Conservation (phyloP, 1,140 invertebrate species). For the Heliconius hermathena region DNA sequence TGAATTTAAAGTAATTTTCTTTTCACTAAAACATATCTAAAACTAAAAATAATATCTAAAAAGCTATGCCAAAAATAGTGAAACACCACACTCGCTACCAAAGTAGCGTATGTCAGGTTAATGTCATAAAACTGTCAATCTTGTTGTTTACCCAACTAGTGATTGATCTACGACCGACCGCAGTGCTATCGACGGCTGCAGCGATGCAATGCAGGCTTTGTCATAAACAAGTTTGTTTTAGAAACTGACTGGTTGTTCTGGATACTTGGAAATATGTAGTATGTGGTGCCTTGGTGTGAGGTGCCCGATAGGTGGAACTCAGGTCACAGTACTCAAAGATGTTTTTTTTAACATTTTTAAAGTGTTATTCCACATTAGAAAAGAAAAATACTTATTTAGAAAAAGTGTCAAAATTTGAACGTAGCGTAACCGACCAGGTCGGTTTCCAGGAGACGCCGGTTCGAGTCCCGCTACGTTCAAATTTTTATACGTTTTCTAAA, state of each 20-base stretch:
- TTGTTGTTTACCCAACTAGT: conserved; percentile 19
- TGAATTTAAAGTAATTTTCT: too few species aligned
- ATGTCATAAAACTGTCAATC: conserved; percentile 29
- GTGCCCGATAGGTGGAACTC: background rate
- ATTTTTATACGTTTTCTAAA: too few species aligned
- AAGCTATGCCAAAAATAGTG: background rate
- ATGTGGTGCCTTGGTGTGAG: background rate
- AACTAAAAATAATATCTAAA: background rate
- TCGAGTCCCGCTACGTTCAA: too few species aligned
- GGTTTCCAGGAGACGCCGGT: too few species aligned
- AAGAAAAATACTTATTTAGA: too few species aligned
- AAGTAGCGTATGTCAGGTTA: conserved; percentile 20
- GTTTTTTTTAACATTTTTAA: too few species aligned
- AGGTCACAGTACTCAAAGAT: too few species aligned
- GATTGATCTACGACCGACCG: conserved; percentile 35
- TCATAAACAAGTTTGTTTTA: conserved; percentile 4
- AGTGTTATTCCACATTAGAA: too few species aligned
- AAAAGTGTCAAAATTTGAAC: too few species aligned
- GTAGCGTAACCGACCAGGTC: too few species aligned
- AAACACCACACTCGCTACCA: background rate
- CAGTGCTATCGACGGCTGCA: conserved; percentile 28
- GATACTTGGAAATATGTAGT: background rate
- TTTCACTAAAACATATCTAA: too few species aligned
- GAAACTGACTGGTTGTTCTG: background rate
- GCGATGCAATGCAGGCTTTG: conserved; percentile 6